Percentiles rank a stretch among this genome's conserved stretches.
These are phyloP conservation scores for Labeo rohita DNA, from an alignment of 2,113 vertebrate species.

Conservation along the genomic window DNA sequence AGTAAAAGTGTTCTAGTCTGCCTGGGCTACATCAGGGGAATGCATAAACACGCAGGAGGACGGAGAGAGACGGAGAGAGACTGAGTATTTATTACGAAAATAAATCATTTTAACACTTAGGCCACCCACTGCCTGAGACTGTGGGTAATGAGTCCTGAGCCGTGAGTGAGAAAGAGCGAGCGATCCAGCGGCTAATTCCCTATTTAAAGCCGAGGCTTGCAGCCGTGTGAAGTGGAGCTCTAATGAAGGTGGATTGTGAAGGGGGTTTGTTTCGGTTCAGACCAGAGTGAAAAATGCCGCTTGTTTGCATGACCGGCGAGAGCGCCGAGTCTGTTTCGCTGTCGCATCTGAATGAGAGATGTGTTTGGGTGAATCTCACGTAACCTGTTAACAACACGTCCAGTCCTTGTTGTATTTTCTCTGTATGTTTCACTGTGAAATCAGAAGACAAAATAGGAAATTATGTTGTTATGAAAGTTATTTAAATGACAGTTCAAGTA, in stretches of 20 bases:
- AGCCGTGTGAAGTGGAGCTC: slow-evolving; percentile 42
- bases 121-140: slow-evolving; percentile 57
- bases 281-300: background rate
- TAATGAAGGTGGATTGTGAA: slow-evolving; percentile 50
- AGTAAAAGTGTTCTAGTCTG: slow-evolving; percentile 53
- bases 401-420: background rate
- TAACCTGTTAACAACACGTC: background rate
- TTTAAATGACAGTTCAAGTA: background rate
- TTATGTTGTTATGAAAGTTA: too few species aligned
- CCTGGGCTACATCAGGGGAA: slow-evolving; percentile 50
- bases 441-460: too few species aligned
- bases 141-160: slow-evolving; percentile 56
- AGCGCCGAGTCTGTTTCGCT: background rate
- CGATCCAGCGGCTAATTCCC: slow-evolving; percentile 50
- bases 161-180: slow-evolving; percentile 37
- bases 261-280: background rate
- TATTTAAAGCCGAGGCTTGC: slow-evolving; percentile 54
- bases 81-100: slow-evolving; percentile 60
- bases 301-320: background rate
- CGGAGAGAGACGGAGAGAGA: slow-evolving; percentile 28
- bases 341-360: background rate
- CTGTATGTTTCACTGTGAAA: background rate
- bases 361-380: background rate
- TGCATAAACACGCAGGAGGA: slow-evolving; percentile 40
- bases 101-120: slow-evolving; percentile 61